Percentiles rank a stretch among this genome's conserved stretches.
Evolutionary conservation across 1,140 invertebrate genomes (phyloP).

Genomic region (Trypoxylus dichotomus): DNA sequence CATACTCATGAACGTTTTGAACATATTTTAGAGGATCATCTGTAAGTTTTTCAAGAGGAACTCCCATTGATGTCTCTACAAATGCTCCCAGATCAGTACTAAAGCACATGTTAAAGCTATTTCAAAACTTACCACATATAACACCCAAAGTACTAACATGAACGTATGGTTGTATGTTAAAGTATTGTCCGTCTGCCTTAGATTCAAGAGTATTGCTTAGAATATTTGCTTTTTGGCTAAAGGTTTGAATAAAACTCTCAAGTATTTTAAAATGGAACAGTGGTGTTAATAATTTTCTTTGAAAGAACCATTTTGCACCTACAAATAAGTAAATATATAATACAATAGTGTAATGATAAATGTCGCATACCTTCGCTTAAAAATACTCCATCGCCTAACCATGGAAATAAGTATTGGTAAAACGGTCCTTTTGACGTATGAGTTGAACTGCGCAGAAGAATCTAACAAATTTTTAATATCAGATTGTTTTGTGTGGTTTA

Average conservation of each 20-base stretch:
- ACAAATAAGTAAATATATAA: conserved; percentile 17
- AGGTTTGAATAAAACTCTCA: conserved; percentile 71
- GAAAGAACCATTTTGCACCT: conserved; percentile 71
- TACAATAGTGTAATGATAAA: background rate
- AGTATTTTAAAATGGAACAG: conserved; percentile 87
- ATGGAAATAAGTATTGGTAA: conserved; percentile 17
- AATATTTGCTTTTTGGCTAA: conserved; percentile 49
- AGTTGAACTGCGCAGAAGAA: conserved; percentile 2
- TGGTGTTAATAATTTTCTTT: conserved; percentile 80
- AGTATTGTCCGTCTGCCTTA: conserved; percentile 61
- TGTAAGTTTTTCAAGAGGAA: conserved; percentile 37
- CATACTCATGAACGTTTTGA: conserved; percentile 25
- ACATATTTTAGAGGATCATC: conserved; percentile 22
- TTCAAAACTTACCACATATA: conserved; percentile 59
- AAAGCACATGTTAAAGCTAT: no score
- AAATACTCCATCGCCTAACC: conserved; percentile 30
- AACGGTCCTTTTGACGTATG: conserved; percentile 11
- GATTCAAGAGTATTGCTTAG: conserved; percentile 61
- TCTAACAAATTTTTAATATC: background rate
- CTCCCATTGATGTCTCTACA: conserved; percentile 41
- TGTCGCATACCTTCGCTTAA: conserved; percentile 17
- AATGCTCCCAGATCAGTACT: background rate
- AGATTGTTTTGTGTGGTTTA: background rate
- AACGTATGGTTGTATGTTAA: conserved; percentile 61
- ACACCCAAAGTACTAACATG: conserved; percentile 70